A percentile compares a stretch with the other conserved stretches of the same genome.
phyloP scores from a whole-genome alignment of 2,113 vertebrate genomes.

The Zingel zingel region DNA sequence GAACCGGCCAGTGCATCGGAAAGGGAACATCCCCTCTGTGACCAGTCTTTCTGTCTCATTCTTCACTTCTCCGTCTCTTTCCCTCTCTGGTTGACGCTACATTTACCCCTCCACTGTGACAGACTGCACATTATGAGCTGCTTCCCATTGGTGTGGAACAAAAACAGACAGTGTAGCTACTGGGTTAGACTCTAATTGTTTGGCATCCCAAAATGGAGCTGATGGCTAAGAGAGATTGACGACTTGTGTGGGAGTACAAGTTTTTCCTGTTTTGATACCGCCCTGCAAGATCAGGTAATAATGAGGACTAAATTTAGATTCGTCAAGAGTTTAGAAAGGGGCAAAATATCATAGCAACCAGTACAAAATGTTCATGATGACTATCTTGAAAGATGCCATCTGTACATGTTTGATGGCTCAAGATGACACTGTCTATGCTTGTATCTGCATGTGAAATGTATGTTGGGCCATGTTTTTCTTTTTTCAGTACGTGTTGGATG shows the following conservation, averaged over 20 bases:
- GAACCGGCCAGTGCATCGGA: constrained; percentile 17
- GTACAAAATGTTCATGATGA: neutral
- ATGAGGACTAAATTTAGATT: constrained; percentile 20
- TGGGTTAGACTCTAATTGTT: constrained; percentile 35
- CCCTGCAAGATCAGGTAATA: neutral
- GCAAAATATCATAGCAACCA: neutral
- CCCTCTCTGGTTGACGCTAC: constrained; percentile 8
- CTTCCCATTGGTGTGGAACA: constrained; percentile 23
- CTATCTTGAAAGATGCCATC: neutral
- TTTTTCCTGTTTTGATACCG: constrained; percentile 6
- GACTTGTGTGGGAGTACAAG: neutral
- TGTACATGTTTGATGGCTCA: neutral
- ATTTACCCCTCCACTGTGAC: constrained; percentile 29
- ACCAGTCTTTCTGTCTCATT: neutral
- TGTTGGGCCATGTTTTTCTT: neutral
- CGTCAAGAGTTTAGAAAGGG: neutral
- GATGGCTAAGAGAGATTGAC: neutral
- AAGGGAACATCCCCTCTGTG: neutral
- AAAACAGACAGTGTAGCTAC: constrained; percentile 3
- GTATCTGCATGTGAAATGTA: neutral
- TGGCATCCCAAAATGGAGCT: constrained; percentile 15
- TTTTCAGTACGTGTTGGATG: neutral
- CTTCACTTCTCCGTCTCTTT: neutral
- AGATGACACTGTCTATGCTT: neutral
- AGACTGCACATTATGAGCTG: constrained; percentile 15